phyloP scores from a whole-genome alignment of 2,888 invertebrate genomes.

The Operophtera brumata region DNA sequence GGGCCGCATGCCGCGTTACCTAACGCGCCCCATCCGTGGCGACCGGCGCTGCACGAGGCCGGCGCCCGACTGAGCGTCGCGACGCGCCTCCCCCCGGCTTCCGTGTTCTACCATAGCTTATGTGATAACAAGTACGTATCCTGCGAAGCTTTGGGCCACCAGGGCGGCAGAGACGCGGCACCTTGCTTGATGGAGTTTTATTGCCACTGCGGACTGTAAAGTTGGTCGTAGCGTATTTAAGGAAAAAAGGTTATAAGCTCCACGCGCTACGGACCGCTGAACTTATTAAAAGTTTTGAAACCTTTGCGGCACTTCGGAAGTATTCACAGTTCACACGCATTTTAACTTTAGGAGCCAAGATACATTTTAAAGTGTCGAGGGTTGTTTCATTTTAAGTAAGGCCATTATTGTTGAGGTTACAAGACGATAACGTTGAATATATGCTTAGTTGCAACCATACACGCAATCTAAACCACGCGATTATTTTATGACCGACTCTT shows the following conservation, averaged over 20 bases:
- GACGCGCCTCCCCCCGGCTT: conserved; percentile 39
- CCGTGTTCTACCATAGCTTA: conserved; percentile 27
- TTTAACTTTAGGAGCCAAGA: conserved; percentile 14
- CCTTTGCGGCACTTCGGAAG: conserved; percentile 17
- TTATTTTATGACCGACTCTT: conserved; percentile 21
- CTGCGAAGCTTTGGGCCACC: conserved; percentile 27
- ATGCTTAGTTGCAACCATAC: conserved; percentile 9
- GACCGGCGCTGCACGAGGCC: conserved; percentile 74
- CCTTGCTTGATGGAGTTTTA: conserved; percentile 58
- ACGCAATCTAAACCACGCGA: conserved; percentile 31
- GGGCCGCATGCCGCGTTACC: conserved; percentile 75
- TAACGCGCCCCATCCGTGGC: conserved; percentile 59
- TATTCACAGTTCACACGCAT: conserved; percentile 23
- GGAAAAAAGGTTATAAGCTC: conserved; percentile 61
- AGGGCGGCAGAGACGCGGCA: not conserved
- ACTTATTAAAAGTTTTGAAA: conserved; percentile 47
- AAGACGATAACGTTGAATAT: conserved; percentile 16
- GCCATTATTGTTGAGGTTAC: conserved; percentile 24
- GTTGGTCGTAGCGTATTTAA: conserved; percentile 42
- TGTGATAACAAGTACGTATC: not conserved
- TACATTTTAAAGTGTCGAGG: conserved; percentile 15
- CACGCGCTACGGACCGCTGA: conserved; percentile 33
- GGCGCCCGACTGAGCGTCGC: conserved; percentile 76
- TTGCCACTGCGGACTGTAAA: conserved; percentile 60
- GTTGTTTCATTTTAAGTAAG: conserved; percentile 1